Percentiles rank a stretch among this genome's conserved stretches.
Conservation (phyloP, 2,888 invertebrate genomes). For the Parnassius smintheus region DNA sequence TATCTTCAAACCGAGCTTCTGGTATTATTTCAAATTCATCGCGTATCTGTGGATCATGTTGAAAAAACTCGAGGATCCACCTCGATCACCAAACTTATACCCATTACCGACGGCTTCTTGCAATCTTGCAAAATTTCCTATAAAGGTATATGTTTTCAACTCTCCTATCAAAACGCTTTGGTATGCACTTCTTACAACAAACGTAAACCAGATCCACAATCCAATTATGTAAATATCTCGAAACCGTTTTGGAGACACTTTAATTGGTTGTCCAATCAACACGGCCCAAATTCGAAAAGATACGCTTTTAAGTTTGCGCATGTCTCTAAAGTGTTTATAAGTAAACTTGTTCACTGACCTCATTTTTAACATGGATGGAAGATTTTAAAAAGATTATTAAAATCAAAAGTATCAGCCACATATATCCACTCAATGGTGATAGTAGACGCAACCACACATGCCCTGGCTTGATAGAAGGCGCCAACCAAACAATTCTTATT, state of each 20-base stretch:
- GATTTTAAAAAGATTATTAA: slow-evolving; percentile 50
- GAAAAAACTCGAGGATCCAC: slow-evolving; percentile 56
- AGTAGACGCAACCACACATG: slow-evolving; percentile 58
- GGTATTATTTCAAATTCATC: slow-evolving; percentile 51
- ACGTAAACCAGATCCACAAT: slow-evolving; percentile 66
- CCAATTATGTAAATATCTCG: slow-evolving; percentile 61
- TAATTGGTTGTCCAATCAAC: slow-evolving; percentile 58
- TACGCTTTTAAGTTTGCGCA: slow-evolving; percentile 47
- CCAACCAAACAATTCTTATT: slow-evolving; percentile 58
- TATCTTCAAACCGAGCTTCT: slow-evolving; percentile 51
- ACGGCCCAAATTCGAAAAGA: slow-evolving; percentile 60
- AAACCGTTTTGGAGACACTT: slow-evolving; percentile 52
- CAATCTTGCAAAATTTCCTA: slow-evolving; percentile 53
- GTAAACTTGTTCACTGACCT: slow-evolving; percentile 47
- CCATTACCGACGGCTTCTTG: slow-evolving; percentile 52
- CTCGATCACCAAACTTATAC: slow-evolving; percentile 55
- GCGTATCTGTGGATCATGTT: slow-evolving; percentile 53
- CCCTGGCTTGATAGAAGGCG: slow-evolving; percentile 52
- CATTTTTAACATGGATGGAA: slow-evolving; percentile 52
- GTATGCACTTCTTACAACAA: slow-evolving; percentile 61
- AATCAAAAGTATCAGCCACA: slow-evolving; percentile 55
- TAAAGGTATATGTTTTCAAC: slow-evolving; percentile 53
- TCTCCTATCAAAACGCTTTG: slow-evolving; percentile 65
- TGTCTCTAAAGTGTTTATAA: slow-evolving; percentile 47
- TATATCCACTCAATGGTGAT: slow-evolving; percentile 58